Evolutionary conservation across 2,888 invertebrate species (phyloP).

Genomic region (Blera fallax): DNA sequence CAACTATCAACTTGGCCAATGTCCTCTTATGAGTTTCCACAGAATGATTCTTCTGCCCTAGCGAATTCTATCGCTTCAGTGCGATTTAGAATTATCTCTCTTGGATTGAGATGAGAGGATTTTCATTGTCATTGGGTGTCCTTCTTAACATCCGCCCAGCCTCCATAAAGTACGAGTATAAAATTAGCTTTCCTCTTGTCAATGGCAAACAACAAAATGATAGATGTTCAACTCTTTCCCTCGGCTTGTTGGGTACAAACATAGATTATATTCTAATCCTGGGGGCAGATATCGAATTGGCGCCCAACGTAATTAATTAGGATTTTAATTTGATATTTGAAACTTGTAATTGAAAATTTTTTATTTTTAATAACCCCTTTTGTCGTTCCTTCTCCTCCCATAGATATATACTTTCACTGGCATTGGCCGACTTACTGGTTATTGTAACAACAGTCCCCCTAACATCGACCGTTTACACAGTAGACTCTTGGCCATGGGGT

Average conservation of each 20-base stretch:
- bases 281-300: neutral
- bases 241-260: neutral
- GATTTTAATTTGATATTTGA: conserved; percentile 11
- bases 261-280: neutral
- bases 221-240: neutral
- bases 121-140: neutral
- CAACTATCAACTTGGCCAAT: neutral
- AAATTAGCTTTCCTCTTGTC: neutral
- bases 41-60: conserved; percentile 1
- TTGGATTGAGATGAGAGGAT: neutral
- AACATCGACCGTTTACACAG: conserved; percentile 92
- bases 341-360: neutral
- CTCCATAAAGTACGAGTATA: neutral
- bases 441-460: conserved; percentile 92
- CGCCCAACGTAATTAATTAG: conserved; percentile 6
- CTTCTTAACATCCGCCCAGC: neutral
- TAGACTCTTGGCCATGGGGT: conserved; percentile 95
- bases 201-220: neutral
- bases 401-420: conserved; percentile 90
- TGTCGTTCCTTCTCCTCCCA: conserved; percentile 25
- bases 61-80: neutral
- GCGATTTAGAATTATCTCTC: neutral
- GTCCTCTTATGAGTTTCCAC: neutral
- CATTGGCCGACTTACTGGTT: conserved; percentile 91
- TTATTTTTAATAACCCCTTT: neutral